Evolutionary conservation across 1,140 invertebrate species (phyloP), one percentile per base, ranked within the genome.

Genomic region (Temnothorax curvispinosus): DNA sequence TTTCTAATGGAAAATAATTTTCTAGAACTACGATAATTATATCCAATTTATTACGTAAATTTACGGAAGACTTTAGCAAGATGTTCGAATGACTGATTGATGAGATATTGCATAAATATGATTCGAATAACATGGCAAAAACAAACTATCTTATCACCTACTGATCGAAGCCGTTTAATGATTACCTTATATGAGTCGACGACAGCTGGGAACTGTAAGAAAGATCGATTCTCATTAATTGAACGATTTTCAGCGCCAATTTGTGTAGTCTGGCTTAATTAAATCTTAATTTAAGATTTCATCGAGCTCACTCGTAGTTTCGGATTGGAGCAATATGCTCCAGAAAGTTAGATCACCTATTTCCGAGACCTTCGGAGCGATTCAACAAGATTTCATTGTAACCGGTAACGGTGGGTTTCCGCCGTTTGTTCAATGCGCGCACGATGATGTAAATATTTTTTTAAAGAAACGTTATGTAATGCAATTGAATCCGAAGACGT

Each of bases 391-490:
- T 38, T 41, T 52, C 27, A 67, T 60, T 74, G 58, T 78, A 69
- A 32, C 71, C 18, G 78, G 67, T 88, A 89, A 89, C 80, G 56
- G 69, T 54, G 54, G 13, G 56, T 78, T 88, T 85, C 65, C 80
- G 64, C 58, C 44, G 60, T 67, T 67, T 78, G 44, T 85, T 88
- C 58, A 27, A 74, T 9, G 32, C 58, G 8, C 5, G 44, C 5
- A 9, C 6, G 15, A 50, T n/a, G 44, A 82, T 74, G 78, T 58
- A 27, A 58, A 35, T 74, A 52, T 47, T 69, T 67, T 69, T 82
- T 74, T 58, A 74, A 44, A 38, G 27, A 58, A 18, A 32, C 8
- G 38, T 82, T 82, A 82, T n/a, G 27, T 71, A 82, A 82, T 21
- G 27, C 18, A 4, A 72, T 74, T 72, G 69, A 74, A 71, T 44